phyloP scores from a whole-genome alignment of 2,113 vertebrate species.

The Oncorhynchus mykiss region DNA sequence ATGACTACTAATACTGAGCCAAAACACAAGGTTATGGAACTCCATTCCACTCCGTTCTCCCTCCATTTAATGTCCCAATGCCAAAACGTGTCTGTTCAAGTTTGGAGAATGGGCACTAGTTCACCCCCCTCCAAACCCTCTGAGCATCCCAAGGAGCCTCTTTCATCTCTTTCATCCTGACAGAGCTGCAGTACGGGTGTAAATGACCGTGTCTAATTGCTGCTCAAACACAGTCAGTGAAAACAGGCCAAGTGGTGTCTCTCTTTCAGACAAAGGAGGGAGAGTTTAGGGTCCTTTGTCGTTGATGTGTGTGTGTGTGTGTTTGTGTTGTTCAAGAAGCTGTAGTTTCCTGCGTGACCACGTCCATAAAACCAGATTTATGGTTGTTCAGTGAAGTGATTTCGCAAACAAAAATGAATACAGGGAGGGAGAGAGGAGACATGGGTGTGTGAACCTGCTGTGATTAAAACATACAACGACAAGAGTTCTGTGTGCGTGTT shows the following conservation, averaged over 20 bases:
- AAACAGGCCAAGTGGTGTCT: conserved; percentile 13
- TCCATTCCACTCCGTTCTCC: no score
- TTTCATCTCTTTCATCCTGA: conserved; percentile 15
- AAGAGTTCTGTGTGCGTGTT: neutral
- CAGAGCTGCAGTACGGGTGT: conserved; percentile 13
- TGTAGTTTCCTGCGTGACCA: no score
- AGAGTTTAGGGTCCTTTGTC: conserved; percentile 8
- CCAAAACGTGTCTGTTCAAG: no score
- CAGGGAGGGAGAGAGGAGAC: neutral
- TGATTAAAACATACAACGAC: conserved; percentile 18
- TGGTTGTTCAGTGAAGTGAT: neutral
- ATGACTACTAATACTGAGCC: no score
- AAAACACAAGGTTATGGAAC: no score
- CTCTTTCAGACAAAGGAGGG: conserved; percentile 20
- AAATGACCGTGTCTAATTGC: conserved; percentile 26
- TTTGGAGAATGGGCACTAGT: no score
- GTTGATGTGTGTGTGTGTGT: neutral
- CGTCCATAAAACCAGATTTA: conserved; percentile 22
- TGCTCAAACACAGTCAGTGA: conserved; percentile 20
- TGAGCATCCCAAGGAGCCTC: neutral
- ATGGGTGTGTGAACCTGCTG: conserved; percentile 6
- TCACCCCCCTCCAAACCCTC: neutral
- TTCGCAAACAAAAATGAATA: conserved; percentile 21
- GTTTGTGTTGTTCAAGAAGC: neutral
- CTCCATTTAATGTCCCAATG: no score